Base-by-base conservation (phyloP, 2,888 invertebrate genomes). In the Hololepta plana region DNA sequence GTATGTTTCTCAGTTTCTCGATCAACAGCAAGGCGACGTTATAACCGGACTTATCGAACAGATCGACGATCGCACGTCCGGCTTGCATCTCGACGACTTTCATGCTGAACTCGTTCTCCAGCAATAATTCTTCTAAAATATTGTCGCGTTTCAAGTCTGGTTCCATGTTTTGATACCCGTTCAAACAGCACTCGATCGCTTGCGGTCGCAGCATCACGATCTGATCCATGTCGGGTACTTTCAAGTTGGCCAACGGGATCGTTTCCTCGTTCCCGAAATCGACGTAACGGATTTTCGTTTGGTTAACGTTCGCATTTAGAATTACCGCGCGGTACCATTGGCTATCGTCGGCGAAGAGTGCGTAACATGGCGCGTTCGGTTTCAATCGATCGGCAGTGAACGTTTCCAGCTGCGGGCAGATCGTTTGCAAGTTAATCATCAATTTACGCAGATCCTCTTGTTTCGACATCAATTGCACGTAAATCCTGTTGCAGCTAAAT, bases 221-320 rank as follows among this genome's bases (percentile, higher is more conserved):
- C 34, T 74, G 58, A 28, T 71, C 66, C 3, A 67, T 60, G 3
- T 68, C 64, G 12, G 82, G 73, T 12, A 60, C 57, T 32, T 72
- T 67, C 14, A 82, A 50, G 17, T 67, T 54, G 7, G 60, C 55
- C 1, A 60, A 47, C 4, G 62, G 51, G 2, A 87, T 68, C n/a
- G 64, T 64, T 46, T 88, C 90, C 43, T 82, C 76, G 54, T 95
- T 95, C 4, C 96, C 96, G 57, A 82, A 98, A 57, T 98, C 96
- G 9, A 96, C 75, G 55, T 88, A 96, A 3, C 73, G 61, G 2
- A 96, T 77, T 28, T 67, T 48, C 6, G 44, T 43, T 8, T 15
- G 35, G 10, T 59, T 59, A 2, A 24, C 35, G 9, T 38, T 17
- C 7, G 7, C 60, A 15, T 62, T 60, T 3, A 71, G 60, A 5